These are phyloP conservation scores for Urocyon cinereoargenteus DNA, from an alignment of 2,797 vertebrate genomes.

Conservation along the genomic window DNA sequence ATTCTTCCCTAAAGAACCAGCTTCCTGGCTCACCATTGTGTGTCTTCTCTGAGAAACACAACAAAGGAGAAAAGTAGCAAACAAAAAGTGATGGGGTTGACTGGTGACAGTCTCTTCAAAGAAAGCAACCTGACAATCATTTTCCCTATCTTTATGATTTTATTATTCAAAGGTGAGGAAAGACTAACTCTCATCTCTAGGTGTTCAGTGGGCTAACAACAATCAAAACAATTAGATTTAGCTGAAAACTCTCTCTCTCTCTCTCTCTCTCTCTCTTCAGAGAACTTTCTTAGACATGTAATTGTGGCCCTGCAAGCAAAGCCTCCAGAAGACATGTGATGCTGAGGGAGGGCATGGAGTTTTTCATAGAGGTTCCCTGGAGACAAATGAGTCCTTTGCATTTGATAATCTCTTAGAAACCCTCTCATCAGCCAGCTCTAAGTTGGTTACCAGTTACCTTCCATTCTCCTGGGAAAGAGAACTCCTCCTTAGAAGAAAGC, in stretches of 20 bases:
- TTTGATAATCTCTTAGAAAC: background rate
- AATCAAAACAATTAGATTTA: background rate
- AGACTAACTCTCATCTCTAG: background rate
- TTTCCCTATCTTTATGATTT: background rate
- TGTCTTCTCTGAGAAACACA: background rate
- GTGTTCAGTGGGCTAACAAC: background rate
- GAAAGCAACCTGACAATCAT: background rate
- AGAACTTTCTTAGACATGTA: background rate
- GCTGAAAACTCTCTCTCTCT: background rate
- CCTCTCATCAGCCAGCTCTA: background rate
- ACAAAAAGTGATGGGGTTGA: background rate
- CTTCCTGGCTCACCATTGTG: background rate
- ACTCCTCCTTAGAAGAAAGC: constrained; percentile 6
- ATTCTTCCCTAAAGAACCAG: background rate
- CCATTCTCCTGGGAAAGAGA: constrained; percentile 12
- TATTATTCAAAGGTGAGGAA: background rate
- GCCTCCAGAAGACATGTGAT: background rate
- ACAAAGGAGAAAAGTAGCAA: background rate
- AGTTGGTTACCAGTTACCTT: background rate
- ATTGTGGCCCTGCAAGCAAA: background rate
- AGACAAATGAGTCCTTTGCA: background rate
- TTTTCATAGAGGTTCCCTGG: background rate
- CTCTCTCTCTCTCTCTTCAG: background rate
- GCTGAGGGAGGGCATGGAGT: background rate
- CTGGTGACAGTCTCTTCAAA: background rate